phyloP scores from a whole-genome alignment of 2,113 vertebrate species.

The Epinephelus cyanopodus region DNA sequence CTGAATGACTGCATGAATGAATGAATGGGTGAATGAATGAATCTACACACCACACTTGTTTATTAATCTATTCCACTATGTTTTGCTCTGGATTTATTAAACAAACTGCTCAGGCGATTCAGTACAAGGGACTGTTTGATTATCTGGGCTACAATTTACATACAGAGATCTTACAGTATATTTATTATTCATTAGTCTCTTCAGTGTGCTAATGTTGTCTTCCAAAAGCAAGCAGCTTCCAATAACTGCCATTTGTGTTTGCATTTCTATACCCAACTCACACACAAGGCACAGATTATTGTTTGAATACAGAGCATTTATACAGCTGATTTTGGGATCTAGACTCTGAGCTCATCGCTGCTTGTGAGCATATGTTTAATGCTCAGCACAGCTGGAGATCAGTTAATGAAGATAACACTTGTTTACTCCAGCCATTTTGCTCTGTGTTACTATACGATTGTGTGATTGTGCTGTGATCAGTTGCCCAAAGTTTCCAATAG shows the following conservation, averaged over 20 bases:
- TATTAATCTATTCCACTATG: neutral
- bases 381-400: slow-evolving; percentile 1
- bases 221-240: neutral
- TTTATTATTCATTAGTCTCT: slow-evolving; percentile 10
- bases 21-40: neutral
- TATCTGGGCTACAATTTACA: neutral
- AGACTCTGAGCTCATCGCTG: neutral
- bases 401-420: neutral
- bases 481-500: too few relatives aligned
- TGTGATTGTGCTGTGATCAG: neutral
- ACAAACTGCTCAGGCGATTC: neutral
- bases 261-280: neutral
- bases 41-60: neutral
- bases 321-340: neutral
- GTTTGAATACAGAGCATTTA: neutral
- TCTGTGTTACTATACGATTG: neutral
- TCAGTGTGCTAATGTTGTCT: neutral
- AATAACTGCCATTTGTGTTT: neutral
- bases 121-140: slow-evolving; percentile 4
- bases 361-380: neutral
- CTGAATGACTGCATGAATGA: neutral
- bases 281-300: neutral
- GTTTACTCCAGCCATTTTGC: neutral
- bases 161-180: neutral
- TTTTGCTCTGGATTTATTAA: slow-evolving; percentile 13